Evolutionary conservation across 2,113 vertebrate species (phyloP).

Genomic region (Calidris pygmaea): DNA sequence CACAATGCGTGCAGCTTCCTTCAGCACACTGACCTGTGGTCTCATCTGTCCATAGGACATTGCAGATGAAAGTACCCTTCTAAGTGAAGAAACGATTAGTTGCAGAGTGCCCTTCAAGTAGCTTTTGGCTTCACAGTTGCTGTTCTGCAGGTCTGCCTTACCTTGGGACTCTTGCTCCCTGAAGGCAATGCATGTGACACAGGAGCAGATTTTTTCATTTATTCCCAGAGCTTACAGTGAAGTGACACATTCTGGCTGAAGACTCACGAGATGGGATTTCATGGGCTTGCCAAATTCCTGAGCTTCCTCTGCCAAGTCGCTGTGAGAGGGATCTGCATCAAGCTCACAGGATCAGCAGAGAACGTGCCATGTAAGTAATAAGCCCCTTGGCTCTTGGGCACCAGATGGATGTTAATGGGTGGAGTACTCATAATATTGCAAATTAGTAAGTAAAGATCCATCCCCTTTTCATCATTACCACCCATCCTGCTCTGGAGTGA

Average conservation of each 20-base stretch:
- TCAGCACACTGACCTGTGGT: background rate
- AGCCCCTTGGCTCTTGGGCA: background rate
- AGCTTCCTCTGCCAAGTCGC: background rate
- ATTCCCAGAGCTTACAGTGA: background rate
- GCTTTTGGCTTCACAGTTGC: background rate
- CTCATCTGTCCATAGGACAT: background rate
- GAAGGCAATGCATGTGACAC: accelerated
- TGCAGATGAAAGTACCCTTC: background rate
- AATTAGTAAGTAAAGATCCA: background rate
- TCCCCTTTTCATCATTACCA: background rate
- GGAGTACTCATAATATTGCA: background rate
- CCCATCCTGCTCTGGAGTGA: background rate
- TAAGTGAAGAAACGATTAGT: background rate
- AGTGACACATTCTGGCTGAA: background rate
- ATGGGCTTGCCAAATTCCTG: background rate
- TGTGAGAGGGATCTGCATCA: background rate
- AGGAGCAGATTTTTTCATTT: background rate
- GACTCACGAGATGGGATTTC: background rate
- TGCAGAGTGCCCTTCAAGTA: background rate
- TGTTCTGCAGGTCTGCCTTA: background rate
- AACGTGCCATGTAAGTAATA: background rate
- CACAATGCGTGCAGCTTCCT: background rate
- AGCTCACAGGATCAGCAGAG: accelerated
- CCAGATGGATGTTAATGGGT: background rate
- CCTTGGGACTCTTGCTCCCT: background rate